Conservation (phyloP, 2,113 vertebrate genomes). For the Oreotrochilus melanogaster region DNA sequence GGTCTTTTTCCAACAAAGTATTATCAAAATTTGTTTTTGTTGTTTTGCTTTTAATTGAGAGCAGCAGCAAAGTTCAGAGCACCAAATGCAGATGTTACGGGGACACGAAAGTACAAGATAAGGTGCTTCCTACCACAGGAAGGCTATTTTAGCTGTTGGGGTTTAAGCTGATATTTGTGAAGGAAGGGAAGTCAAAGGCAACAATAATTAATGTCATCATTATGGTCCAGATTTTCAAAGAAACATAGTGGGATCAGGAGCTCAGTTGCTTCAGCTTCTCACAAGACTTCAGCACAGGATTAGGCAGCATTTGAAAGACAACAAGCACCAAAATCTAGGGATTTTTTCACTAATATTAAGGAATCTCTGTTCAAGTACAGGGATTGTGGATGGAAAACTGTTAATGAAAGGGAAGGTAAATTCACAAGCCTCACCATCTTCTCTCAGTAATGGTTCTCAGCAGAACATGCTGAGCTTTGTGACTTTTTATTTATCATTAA, state of each 20-base stretch:
- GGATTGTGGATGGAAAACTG: background rate
- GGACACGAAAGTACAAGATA: conserved; percentile 72
- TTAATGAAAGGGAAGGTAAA: conserved; percentile 5
- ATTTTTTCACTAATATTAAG: background rate
- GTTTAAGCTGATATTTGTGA: conserved; percentile 48
- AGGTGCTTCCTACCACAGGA: conserved; percentile 75
- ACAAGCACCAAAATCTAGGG: background rate
- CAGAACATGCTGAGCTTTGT: conserved; percentile 67
- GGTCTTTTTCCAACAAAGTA: conserved; percentile 35
- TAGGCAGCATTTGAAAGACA: background rate
- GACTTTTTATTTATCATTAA: conserved; percentile 71
- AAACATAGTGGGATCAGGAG: background rate
- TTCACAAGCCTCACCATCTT: background rate
- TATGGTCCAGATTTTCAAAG: conserved; percentile 27
- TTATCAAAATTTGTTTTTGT: conserved; percentile 40
- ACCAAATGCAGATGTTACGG: conserved; percentile 47
- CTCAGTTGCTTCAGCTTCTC: background rate
- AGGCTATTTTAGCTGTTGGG: conserved; percentile 52
- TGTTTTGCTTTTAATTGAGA: conserved; percentile 29
- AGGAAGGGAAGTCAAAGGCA: conserved; percentile 71
- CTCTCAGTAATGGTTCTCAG: conserved; percentile 51
- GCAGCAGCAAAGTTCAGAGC: conserved; percentile 58
- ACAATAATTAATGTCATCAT: conserved; percentile 59
- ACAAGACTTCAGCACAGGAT: background rate
- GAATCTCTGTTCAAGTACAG: background rate